Conservation (phyloP, 2,797 vertebrate genomes). For the Aselliscus stoliczkanus region DNA sequence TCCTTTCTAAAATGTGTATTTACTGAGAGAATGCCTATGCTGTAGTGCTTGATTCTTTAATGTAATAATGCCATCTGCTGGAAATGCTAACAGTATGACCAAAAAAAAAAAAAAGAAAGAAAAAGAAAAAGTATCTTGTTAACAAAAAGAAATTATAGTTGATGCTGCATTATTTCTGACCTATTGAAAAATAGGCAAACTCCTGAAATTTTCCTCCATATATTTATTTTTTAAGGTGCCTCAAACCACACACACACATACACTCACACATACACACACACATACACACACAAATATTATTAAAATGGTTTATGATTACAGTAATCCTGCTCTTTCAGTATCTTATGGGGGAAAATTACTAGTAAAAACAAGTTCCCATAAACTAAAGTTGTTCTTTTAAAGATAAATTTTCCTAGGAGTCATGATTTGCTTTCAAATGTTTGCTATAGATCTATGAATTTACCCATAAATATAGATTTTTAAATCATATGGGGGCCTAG, state of each 20-base stretch:
- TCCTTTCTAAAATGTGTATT: background rate
- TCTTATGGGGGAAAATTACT: background rate
- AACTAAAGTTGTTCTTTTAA: background rate
- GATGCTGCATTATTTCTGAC: background rate
- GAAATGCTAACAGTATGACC: background rate
- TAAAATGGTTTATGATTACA: background rate
- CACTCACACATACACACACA: background rate
- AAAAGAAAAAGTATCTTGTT: too few relatives aligned
- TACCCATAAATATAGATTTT: background rate
- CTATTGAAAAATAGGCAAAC: background rate
- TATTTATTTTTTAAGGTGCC: background rate
- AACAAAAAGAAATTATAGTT: background rate
- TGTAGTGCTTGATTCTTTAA: background rate
- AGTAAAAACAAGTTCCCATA: background rate
- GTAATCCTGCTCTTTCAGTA: background rate
- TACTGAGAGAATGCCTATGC: background rate
- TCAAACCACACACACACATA: background rate
- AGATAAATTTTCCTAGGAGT: background rate
- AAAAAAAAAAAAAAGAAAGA: background rate
- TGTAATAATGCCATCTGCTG: slow-evolving; percentile 51
- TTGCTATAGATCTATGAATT: background rate
- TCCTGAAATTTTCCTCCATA: background rate
- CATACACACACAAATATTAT: background rate
- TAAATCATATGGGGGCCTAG: background rate
- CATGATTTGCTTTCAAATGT: background rate